Conservation (phyloP, 2,113 vertebrate genomes). For the Xenopus laevis region DNA sequence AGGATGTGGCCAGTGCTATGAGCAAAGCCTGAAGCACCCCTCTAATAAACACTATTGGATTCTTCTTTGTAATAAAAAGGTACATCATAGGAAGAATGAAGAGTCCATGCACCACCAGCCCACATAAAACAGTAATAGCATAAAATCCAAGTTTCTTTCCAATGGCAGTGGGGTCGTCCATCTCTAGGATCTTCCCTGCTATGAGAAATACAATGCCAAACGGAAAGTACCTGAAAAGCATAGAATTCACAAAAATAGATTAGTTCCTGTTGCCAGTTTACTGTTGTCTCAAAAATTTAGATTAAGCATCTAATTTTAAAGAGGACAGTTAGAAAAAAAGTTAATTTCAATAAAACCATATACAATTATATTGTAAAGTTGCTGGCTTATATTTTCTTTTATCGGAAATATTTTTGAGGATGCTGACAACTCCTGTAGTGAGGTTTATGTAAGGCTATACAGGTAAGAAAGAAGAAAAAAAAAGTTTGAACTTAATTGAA, state of each 20-base stretch:
- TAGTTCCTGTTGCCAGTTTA: too few species aligned
- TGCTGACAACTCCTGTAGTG: too few species aligned
- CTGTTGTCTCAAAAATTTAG: too few species aligned
- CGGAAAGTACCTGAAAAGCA: constrained; percentile 84
- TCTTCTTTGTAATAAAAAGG: constrained; percentile 95
- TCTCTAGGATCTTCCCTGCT: constrained; percentile 96
- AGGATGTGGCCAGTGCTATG: constrained; percentile 93
- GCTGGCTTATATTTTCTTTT: too few species aligned
- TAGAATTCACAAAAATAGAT: neutral
- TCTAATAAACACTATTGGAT: constrained; percentile 94
- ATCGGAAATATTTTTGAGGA: too few species aligned
- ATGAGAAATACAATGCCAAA: constrained; percentile 97
- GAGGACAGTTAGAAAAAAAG: too few species aligned
- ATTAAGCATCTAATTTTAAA: too few species aligned
- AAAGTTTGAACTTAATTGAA: too few species aligned
- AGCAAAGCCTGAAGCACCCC: constrained; percentile 93
- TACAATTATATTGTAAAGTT: too few species aligned
- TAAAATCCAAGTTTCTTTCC: constrained; percentile 95
- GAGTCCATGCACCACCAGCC: constrained; percentile 86
- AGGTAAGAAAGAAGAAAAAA: too few species aligned
- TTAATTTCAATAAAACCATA: too few species aligned
- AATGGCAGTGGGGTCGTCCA: constrained; percentile 91
- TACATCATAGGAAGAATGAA: constrained; percentile 93
- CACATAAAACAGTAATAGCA: constrained; percentile 88
- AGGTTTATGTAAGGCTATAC: too few species aligned